phyloP scores from a whole-genome alignment of 1,140 invertebrate genomes.

The Panulirus ornatus region DNA sequence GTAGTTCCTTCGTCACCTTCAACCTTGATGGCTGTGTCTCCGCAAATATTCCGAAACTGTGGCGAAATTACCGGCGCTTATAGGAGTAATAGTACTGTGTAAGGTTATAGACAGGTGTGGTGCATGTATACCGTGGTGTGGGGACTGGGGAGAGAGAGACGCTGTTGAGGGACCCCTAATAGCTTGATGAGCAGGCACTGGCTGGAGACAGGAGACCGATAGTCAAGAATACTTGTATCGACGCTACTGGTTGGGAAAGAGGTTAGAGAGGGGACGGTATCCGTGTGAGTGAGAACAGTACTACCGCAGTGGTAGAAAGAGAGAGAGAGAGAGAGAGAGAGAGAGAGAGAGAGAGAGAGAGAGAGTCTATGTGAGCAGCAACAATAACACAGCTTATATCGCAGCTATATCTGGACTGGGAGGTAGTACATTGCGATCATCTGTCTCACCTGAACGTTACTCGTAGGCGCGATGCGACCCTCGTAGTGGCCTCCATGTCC shows the following conservation, averaged over 20 bases:
- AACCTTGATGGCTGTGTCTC: neutral
- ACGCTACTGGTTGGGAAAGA: too few relatives aligned
- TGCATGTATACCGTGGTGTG: neutral
- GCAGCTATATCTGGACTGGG: too few relatives aligned
- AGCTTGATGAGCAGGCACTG: too few relatives aligned
- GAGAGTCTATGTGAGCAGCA: neutral
- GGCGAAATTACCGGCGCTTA: neutral
- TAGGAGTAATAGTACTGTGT: neutral
- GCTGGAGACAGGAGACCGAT: too few relatives aligned
- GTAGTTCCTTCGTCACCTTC: conserved; percentile 5
- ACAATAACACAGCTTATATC: neutral
- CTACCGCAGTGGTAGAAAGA: neutral
- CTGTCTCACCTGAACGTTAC: conserved; percentile 29
- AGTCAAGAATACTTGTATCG: too few relatives aligned
- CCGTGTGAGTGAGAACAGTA: too few relatives aligned
- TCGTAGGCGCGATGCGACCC: neutral
- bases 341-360: conserved; percentile 16
- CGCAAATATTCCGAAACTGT: conserved; percentile 4
- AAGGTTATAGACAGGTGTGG: neutral
- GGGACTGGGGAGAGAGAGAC: neutral
- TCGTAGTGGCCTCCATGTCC: neutral
- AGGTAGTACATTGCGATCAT: too few relatives aligned
- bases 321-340: conserved; percentile 6
- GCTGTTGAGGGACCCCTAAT: too few relatives aligned
- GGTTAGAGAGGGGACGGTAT: too few relatives aligned